Base-by-base conservation (phyloP, 2,888 invertebrate genomes). In the Drosophila paramelanica region DNA sequence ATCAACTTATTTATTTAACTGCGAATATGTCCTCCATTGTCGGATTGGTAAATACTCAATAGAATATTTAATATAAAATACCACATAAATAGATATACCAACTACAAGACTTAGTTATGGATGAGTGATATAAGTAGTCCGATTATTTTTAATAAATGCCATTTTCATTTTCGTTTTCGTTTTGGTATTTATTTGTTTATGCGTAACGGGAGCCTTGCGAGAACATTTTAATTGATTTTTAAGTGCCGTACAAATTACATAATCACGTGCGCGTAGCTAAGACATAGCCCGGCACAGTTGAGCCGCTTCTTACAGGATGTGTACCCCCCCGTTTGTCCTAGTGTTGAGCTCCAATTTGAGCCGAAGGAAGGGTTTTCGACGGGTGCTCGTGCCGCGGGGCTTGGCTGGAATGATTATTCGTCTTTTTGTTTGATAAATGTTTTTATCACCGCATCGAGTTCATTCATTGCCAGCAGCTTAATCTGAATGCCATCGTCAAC, bases 401-500 rank as follows among this genome's bases (percentile, higher is more conserved):
- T 79, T 66, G 69, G 67, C 77, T 56, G 60, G 67, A 82, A 90
- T 90, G 90, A 90, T 91, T 90, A 90, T 90, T 89, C 91, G 85
- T 81, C 89, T 79, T 77, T 88, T 88, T 84, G 79, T 77, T 89
- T 91, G 91, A 92, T 92, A 90, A 92, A 92, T 92, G 90, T 73
- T 90, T 91, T 92, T 92, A 92, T 92, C 91, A 92, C 92, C 91
- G 86, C 91, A 91, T 89, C 83, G 90, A 92, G 91, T 92, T 92
- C 91, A 92, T 91, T 90, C 91, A 89, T 89, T 88, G 91, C 90
- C 89, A 88, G 88, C 85, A 91, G 91, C 91, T 91, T 91, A 91
- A 91, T 92, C 91, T 91, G 89, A 91, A 91, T 91, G 90, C 89
- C 91, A 91, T 91, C 90, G 83, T 89, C 90, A 87, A 89, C 91